Conservation (phyloP, 2,888 invertebrate genomes). For the Sinelater perroti region DNA sequence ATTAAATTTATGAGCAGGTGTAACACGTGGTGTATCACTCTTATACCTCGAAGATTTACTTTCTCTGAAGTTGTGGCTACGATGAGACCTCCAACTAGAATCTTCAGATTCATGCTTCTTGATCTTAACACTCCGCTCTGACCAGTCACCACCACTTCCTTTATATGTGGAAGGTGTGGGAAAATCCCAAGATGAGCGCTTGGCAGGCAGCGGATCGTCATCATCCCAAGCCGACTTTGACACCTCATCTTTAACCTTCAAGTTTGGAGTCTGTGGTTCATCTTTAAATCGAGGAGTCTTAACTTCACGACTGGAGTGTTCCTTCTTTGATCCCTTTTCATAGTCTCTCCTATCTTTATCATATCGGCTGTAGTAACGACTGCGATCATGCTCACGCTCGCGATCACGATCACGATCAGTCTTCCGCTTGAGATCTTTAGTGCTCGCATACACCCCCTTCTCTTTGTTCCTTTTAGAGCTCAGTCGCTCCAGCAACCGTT, state of each 20-base stretch:
- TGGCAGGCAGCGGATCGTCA: constrained; percentile 65
- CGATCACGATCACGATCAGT: constrained; percentile 47
- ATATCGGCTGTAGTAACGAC: constrained; percentile 51
- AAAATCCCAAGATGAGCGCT: constrained; percentile 90
- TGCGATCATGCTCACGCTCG: constrained; percentile 54
- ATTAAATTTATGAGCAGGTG: constrained; percentile 88
- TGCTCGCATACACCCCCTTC: constrained; percentile 76
- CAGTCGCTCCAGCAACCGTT: constrained; percentile 74
- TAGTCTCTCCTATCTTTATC: constrained; percentile 48
- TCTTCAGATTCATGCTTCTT: constrained; percentile 54
- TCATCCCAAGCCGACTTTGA: constrained; percentile 82
- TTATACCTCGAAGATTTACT: constrained; percentile 50
- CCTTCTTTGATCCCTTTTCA: constrained; percentile 46
- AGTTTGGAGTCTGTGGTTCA: constrained; percentile 86
- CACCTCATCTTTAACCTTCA: constrained; percentile 69
- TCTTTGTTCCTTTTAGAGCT: constrained; percentile 65
- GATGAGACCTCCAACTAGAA: constrained; percentile 59
- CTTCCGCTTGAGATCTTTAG: constrained; percentile 63
- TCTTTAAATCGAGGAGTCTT: constrained; percentile 75
- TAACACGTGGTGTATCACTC: constrained; percentile 81
- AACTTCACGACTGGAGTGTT: constrained; percentile 34
- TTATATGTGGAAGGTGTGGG: constrained; percentile 80
- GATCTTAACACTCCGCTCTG: constrained; percentile 52
- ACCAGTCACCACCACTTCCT: constrained; percentile 51
- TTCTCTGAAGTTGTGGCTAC: constrained; percentile 45